Evolutionary conservation across 2,888 invertebrate species (phyloP), one percentile per base, ranked within the genome.

Genomic region (Drosophila longiperda): DNA sequence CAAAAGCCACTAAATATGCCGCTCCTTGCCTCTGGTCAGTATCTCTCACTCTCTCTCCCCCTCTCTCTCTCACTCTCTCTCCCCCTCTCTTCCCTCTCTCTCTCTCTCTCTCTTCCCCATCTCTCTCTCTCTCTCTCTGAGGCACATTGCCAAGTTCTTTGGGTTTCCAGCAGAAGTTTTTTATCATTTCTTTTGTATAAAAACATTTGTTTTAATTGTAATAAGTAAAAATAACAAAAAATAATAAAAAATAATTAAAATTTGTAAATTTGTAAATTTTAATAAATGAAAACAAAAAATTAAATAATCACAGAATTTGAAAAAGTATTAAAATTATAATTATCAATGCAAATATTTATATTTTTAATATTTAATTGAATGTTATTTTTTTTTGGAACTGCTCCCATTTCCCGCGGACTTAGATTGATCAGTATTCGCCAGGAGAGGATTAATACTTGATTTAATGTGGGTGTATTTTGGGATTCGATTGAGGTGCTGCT

Each of bases 401-500:
- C 15, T 20, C 23, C 4, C 15, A 23, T 45, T 45, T 7, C 15
- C 23, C 23, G n/a, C 5, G 12, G 12, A 8, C 17, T 17, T 17
- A 17, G 17, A 3, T 38, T 7, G 17, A 17, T 8, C 8, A 8
- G 42, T 42, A n/a, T 20, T 42, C 2, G 3, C 3, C 6, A 12
- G 1, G 42, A 20, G 42, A 20, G 45, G 20, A 45, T 45, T 45
- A 12, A 12, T 3, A 12, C 3, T 20, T 20, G 42, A 42, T 20
- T 42, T 42, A 20, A 42, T 40, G 40, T 4, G 20, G 12, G 11
- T 42, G 20, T 42, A 42, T 42, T 42, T 20, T 20, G 11, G 42
- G 20, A 45, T 20, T 12, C 1, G 20, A 29, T 9, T 26, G 15
- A 15, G 5, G 6, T 29, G 9, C 15, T 20, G 60, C 85, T 83